Percentiles rank a stretch among this genome's conserved stretches.
Conservation (phyloP, 1,140 invertebrate genomes). For the Panagrolaimus sp. region DNA sequence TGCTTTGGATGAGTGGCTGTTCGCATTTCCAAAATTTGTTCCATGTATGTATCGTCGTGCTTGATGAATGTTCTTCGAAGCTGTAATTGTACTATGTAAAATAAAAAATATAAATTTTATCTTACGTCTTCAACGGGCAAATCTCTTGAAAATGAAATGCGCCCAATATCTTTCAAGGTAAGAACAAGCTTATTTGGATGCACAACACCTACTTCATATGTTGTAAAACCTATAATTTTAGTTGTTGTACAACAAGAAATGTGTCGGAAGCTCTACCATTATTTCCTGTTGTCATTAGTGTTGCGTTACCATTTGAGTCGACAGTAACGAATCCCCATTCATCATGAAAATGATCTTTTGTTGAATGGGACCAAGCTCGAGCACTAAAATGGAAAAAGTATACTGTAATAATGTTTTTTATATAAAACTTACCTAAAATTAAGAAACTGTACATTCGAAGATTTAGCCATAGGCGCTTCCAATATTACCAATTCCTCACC, state of each 20-base stretch:
- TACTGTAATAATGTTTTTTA: neutral
- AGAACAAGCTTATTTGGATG: conserved; percentile 49
- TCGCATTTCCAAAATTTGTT: conserved; percentile 57
- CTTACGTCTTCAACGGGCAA: conserved; percentile 57
- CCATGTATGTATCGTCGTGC: conserved; percentile 57
- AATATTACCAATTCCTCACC: conserved; percentile 54
- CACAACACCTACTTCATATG: conserved; percentile 56
- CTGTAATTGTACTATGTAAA: conserved; percentile 31
- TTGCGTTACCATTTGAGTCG: conserved; percentile 53
- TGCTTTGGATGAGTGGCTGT: conserved; percentile 56
- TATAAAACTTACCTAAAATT: conserved; percentile 51
- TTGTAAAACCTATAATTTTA: conserved; percentile 52
- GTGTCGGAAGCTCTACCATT: no score
- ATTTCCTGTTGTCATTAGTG: conserved; percentile 57
- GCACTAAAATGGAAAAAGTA: conserved; percentile 41
- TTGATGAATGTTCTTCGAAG: conserved; percentile 57
- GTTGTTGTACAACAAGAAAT: no score
- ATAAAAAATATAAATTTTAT: neutral
- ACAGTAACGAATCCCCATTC: conserved; percentile 58
- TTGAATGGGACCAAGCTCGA: conserved; percentile 57
- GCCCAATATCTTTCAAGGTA: conserved; percentile 56
- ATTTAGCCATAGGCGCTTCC: conserved; percentile 54
- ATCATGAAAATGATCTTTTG: conserved; percentile 58
- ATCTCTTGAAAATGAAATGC: conserved; percentile 57
- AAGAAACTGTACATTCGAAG: conserved; percentile 52